Percentiles rank a stretch among this genome's conserved stretches.
phyloP scores from a whole-genome alignment of 2,113 vertebrate species.

The Australoheros scitulus region DNA sequence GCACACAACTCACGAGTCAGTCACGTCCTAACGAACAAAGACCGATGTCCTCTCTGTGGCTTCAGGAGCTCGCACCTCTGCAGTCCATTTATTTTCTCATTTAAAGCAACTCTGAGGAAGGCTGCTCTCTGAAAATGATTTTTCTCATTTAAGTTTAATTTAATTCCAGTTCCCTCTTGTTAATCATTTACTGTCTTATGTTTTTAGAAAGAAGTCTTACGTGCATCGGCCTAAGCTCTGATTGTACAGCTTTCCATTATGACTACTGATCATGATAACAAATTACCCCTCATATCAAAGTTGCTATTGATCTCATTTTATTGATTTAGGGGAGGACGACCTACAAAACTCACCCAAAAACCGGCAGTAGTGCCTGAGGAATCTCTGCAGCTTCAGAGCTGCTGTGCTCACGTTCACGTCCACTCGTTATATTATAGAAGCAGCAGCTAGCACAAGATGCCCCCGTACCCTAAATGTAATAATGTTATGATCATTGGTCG shows the following conservation, averaged over 20 bases:
- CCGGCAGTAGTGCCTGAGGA: neutral
- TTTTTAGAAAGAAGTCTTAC: neutral
- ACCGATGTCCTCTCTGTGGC: neutral
- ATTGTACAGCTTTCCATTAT: neutral
- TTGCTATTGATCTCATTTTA: neutral
- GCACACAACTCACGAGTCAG: constrained; percentile 23
- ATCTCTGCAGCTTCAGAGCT: neutral
- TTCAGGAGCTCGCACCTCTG: neutral
- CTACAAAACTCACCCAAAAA: neutral
- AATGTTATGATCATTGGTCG: neutral
- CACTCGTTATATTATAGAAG: neutral
- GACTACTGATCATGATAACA: constrained; percentile 23
- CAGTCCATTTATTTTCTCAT: neutral
- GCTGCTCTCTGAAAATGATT: neutral
- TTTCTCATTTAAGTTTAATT: neutral
- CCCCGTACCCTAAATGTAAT: neutral
- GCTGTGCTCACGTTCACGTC: neutral
- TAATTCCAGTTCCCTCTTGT: neutral
- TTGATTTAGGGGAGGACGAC: neutral
- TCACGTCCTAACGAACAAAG: neutral
- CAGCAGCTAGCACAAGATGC: neutral
- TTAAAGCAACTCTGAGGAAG: neutral
- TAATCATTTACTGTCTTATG: neutral
- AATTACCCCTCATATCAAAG: neutral
- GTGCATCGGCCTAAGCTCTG: neutral